Base-by-base conservation (phyloP, 2,113 vertebrate genomes). In the Rhineura floridana region DNA sequence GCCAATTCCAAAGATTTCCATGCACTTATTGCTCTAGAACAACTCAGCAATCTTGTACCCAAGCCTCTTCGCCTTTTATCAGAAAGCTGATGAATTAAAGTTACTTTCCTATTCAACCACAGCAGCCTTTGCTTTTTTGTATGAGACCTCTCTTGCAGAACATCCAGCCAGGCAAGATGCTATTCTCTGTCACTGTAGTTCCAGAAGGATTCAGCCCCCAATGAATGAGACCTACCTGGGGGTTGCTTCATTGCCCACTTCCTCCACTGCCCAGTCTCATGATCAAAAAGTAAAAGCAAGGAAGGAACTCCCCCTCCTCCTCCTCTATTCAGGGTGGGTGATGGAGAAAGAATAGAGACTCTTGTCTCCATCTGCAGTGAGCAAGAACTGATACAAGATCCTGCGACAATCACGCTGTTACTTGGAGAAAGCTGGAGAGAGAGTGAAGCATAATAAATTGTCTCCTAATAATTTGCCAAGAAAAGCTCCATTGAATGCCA, bases 321-420 rank as follows among this genome's bases (percentile, higher is more conserved):
- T 0, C 5, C 89, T 69, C 73, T 23, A 81, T 88, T 87, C 30
- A 0, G 12, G 50, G 72, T 50, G 46, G 10, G 81, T 72, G 42
- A 11, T 19, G n/a, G 0, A 0, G 85, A 52, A 87, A 88, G 93
- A 89, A 90, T 46, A 85, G 91, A 86, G 91, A 65, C 76, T 86
- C 81, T 89, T 94, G 88, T 92, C 79, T 76, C 83, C 36, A 17
- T 79, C 17, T 86, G 59, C 42, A 0, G 0, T 70, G 0, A 0
- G 52, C 52, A 44, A 67, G 10, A 46, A 28, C 76, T 46, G 44
- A 84, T 8, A 89, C 44, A 19, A 1, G 93, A 93, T 94, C 93
- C 94, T 91, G 82, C 93, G 93, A 94, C 91, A 76, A 85, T 88
- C 91, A 87, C 23, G 0, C 70, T 33, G 86, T 81, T 3, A 62